phyloP scores from a whole-genome alignment of 1,140 invertebrate species.

The Penaeus vannamei region DNA sequence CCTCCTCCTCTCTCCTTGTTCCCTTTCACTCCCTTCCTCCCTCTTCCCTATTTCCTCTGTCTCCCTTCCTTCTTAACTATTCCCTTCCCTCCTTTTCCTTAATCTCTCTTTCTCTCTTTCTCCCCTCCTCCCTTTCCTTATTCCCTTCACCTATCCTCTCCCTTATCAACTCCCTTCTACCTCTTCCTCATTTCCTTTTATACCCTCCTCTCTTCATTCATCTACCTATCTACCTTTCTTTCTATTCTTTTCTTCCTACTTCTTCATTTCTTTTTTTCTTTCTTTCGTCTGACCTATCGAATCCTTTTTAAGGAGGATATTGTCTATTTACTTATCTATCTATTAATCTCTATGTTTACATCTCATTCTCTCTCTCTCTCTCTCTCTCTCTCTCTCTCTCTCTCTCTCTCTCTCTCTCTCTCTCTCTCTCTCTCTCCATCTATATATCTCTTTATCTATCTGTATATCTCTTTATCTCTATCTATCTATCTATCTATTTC shows the following conservation, averaged over 20 bases:
- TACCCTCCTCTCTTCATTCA: not conserved
- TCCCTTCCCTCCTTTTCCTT: not conserved
- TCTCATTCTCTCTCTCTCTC: not conserved
- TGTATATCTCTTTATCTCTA: not conserved
- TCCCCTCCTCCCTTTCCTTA: not conserved
- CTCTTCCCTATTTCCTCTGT: not conserved
- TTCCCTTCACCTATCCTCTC: not conserved
- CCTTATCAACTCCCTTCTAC: not conserved
- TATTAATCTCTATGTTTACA: too few species aligned
- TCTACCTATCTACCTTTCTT: not conserved
- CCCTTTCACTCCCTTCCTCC: not conserved
- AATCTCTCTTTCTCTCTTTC: not conserved
- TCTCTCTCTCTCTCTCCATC: not conserved
- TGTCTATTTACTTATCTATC: not conserved
- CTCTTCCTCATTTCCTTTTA: too few species aligned
- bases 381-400: not conserved
- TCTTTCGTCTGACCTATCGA: not conserved
- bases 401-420: not conserved
- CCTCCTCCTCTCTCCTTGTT: not conserved
- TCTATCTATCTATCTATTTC: not conserved
- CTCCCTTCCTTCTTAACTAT: not conserved
- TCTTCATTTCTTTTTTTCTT: not conserved
- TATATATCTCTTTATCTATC: not conserved
- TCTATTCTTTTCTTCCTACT: not conserved
- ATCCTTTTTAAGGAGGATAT: too few species aligned